Evolutionary conservation across 2,888 invertebrate genomes (phyloP).

Genomic region (Agriopis leucophaearia): DNA sequence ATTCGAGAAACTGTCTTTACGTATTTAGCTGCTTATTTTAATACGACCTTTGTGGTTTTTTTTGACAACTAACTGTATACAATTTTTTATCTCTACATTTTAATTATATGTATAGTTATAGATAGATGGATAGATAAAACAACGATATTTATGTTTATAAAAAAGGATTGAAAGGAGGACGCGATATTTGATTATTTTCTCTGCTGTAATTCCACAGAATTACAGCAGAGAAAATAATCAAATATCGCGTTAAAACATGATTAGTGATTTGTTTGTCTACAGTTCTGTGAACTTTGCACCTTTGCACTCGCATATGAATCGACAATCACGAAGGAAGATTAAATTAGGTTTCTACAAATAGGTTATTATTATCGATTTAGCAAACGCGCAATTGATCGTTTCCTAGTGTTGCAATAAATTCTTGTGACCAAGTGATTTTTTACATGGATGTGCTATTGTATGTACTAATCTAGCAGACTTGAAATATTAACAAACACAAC

Average conservation of each 20-base stretch:
- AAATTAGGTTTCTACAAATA: slow-evolving; percentile 18
- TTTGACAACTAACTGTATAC: too few species aligned
- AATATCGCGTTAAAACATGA: background rate
- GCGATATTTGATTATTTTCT: background rate
- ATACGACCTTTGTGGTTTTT: too few species aligned
- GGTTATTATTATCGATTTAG: slow-evolving; percentile 11
- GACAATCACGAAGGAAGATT: background rate
- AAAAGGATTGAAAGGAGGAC: too few species aligned
- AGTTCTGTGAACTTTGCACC: slow-evolving; percentile 11
- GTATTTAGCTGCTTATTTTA: too few species aligned
- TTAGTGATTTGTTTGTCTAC: slow-evolving; percentile 9
- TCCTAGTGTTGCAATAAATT: slow-evolving; percentile 4
- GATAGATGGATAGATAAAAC: too few species aligned
- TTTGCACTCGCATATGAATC: slow-evolving; percentile 17
- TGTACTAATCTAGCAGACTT: too few species aligned
- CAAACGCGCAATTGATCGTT: slow-evolving; percentile 15
- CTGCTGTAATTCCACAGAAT: background rate
- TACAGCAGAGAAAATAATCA: background rate
- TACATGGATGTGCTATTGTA: too few species aligned
- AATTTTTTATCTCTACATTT: too few species aligned
- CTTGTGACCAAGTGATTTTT: background rate
- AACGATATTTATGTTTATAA: too few species aligned
- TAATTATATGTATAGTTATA: too few species aligned
- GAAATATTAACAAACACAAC: too few species aligned
- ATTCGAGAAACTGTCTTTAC: too few species aligned